Evolutionary conservation across 2,888 invertebrate genomes (phyloP).

Genomic region (Spisula solida): DNA sequence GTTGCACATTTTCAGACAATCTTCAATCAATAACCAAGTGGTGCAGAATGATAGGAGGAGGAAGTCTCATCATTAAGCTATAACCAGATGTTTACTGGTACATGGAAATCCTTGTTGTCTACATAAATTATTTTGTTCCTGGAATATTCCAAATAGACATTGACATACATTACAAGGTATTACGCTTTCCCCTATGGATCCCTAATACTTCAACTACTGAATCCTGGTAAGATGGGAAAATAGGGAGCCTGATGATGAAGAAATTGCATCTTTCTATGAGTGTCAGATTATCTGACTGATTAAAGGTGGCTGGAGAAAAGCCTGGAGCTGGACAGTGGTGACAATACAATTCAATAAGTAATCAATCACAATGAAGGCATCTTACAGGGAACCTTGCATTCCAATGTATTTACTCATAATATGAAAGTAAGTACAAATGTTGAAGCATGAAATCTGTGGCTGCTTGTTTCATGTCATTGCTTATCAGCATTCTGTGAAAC

Average conservation of each 20-base stretch:
- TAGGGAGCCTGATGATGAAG: no score
- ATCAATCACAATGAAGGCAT: neutral
- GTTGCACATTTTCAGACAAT: slow-evolving; percentile 23
- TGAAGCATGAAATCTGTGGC: neutral
- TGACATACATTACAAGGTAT: neutral
- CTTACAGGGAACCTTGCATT: neutral
- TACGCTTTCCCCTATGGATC: no score
- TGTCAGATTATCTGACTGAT: no score
- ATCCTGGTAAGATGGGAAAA: no score
- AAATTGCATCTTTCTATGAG: no score
- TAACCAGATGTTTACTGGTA: neutral
- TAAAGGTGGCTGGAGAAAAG: no score
- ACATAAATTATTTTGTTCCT: neutral
- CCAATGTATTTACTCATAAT: slow-evolving; percentile 1
- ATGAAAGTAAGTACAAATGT: neutral
- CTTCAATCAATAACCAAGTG: slow-evolving; percentile 21
- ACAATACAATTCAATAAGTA: neutral
- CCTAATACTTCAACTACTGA: no score
- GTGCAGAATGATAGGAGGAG: neutral
- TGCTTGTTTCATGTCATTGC: slow-evolving; percentile 18
- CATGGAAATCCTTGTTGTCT: no score
- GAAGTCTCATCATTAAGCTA: neutral
- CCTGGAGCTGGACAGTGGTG: neutral
- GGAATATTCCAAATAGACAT: neutral
- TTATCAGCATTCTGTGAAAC: slow-evolving; percentile 21